Percentiles rank a stretch among this genome's conserved stretches.
phyloP scores from a whole-genome alignment of 1,140 invertebrate species.

The Leptoteleia sp. region DNA sequence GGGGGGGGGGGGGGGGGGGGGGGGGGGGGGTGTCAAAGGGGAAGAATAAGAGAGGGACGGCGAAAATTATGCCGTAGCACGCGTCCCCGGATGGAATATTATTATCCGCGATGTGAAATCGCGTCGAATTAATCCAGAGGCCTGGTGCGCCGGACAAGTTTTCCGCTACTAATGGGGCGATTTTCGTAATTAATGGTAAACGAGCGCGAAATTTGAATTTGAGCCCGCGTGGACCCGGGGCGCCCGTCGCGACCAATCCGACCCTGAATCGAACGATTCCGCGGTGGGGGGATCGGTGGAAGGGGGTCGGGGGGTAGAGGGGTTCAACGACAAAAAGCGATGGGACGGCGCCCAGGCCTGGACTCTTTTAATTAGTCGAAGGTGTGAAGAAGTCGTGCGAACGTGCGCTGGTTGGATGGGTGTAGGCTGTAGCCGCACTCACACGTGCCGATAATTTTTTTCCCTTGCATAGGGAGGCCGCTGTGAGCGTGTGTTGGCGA shows the following conservation, averaged over 20 bases:
- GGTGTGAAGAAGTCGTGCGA: conserved; percentile 75
- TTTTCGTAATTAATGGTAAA: conserved; percentile 49
- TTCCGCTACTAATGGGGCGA: conserved; percentile 16
- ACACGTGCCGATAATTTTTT: conserved; percentile 39
- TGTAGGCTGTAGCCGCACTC: conserved; percentile 28
- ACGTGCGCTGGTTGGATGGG: conserved; percentile 52
- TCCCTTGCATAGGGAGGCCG: conserved; percentile 5
- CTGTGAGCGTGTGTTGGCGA: conserved; percentile 47
- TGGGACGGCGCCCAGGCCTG: conserved; percentile 33
- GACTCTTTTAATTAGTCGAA: conserved; percentile 77
- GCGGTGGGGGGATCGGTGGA: too few relatives aligned
- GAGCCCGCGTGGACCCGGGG: background rate
- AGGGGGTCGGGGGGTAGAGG: too few relatives aligned
- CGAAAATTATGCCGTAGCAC: conserved; percentile 39
- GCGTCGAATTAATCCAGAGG: conserved; percentile 33
- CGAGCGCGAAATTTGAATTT: conserved; percentile 45
- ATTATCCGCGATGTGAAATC: conserved; percentile 46
- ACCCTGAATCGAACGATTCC: conserved; percentile 8
- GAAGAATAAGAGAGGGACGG: background rate
- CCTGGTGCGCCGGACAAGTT: conserved; percentile 15
- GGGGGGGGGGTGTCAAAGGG: too few relatives aligned
- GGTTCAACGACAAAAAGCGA: conserved; percentile 16
- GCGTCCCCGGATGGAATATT: conserved; percentile 28
- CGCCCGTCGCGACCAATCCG: background rate
- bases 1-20: too few relatives aligned